Conservation (phyloP, 2,888 invertebrate species). For the Catocala fraxini region DNA sequence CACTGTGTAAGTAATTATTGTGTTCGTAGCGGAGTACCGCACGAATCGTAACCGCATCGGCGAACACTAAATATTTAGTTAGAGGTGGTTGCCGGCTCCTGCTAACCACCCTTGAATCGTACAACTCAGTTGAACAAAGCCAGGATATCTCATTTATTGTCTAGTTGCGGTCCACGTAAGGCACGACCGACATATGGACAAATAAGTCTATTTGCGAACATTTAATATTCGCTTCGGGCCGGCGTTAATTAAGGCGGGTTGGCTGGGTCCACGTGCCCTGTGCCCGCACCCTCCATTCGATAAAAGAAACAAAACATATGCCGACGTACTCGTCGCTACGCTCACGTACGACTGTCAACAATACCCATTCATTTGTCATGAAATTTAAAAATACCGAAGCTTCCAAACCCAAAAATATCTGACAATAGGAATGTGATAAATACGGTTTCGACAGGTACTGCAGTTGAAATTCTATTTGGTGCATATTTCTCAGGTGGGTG, state of each 20-base stretch:
- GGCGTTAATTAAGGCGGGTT: conserved; percentile 76
- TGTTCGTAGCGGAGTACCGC: conserved; percentile 13
- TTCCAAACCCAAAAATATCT: conserved; percentile 6
- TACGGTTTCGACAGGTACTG: neutral
- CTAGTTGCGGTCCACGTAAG: conserved; percentile 53
- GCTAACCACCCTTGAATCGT: conserved; percentile 44
- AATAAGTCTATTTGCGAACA: conserved; percentile 80
- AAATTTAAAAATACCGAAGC: conserved; percentile 26
- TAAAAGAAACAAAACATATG: conserved; percentile 58
- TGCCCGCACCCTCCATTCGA: conserved; percentile 45
- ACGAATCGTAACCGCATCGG: conserved; percentile 42
- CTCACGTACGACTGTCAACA: conserved; percentile 15
- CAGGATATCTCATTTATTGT: conserved; percentile 64
- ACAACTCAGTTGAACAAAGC: conserved; percentile 49
- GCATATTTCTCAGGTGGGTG: neutral
- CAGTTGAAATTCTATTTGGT: conserved; percentile 1
- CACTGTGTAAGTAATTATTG: conserved; percentile 30
- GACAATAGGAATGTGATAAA: conserved; percentile 1
- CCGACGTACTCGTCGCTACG: conserved; percentile 8
- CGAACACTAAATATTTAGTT: conserved; percentile 42
- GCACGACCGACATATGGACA: conserved; percentile 62
- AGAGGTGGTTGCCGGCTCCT: conserved; percentile 20
- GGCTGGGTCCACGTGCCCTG: conserved; percentile 54
- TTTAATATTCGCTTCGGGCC: conserved; percentile 80
- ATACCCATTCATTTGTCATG: conserved; percentile 24